phyloP scores from a whole-genome alignment of 2,797 vertebrate species.

The Gobionotothen gibberifrons region DNA sequence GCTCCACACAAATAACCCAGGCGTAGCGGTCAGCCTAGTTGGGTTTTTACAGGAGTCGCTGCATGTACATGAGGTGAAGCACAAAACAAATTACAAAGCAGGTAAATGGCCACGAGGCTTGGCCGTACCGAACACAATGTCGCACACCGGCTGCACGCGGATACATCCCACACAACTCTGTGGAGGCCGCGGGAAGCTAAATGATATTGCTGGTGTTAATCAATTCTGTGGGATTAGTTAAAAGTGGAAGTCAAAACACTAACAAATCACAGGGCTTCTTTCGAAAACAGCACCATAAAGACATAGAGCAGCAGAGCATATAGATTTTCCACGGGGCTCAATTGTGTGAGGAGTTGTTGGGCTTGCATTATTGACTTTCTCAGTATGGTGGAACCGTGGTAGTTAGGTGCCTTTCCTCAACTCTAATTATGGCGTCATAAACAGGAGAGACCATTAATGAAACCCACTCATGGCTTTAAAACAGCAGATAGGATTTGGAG shows the following conservation, averaged over 20 bases:
- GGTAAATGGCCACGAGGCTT: conserved; percentile 71
- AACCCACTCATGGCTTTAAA: conserved; percentile 90
- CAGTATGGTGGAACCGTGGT: conserved; percentile 90
- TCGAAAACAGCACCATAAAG: conserved; percentile 80
- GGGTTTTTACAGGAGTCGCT: conserved; percentile 76
- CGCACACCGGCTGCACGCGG: conserved; percentile 1
- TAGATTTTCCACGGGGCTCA: conserved; percentile 95
- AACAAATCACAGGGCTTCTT: conserved; percentile 75
- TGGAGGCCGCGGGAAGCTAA: conserved; percentile 61
- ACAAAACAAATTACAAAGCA: conserved; percentile 79
- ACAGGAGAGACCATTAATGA: conserved; percentile 90
- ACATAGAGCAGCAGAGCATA: conserved; percentile 88
- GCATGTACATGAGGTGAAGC: conserved; percentile 72
- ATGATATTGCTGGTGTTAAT: conserved; percentile 69
- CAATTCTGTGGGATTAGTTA: conserved; percentile 82
- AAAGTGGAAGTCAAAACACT: conserved; percentile 77
- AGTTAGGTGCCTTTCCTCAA: conserved; percentile 94
- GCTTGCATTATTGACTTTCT: conserved; percentile 95
- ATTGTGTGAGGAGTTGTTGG: conserved; percentile 99
- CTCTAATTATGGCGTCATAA: conserved; percentile 98
- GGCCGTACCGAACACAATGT: conserved; percentile 40
- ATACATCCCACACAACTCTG: conserved; percentile 55
- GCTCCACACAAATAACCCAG: conserved; percentile 78
- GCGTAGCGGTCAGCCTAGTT: conserved; percentile 69
- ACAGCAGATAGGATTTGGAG: conserved; percentile 79